These are phyloP conservation scores for Oophaga pumilio DNA, from an alignment of 2,113 vertebrate species.

Conservation along the genomic window DNA sequence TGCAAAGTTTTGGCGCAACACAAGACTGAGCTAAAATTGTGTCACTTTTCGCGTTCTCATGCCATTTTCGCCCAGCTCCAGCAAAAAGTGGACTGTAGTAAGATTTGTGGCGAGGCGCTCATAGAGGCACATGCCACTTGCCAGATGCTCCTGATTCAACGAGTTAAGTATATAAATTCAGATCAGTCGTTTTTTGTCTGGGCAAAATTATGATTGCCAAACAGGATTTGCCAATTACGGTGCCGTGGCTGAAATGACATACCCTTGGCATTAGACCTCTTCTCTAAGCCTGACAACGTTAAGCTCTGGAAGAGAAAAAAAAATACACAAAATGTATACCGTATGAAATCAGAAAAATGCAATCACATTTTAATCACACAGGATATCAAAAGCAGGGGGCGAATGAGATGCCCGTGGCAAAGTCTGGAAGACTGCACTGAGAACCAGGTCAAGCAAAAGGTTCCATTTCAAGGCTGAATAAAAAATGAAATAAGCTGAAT, in stretches of 20 bases:
- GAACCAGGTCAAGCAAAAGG: conserved; percentile 37
- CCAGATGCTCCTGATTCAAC: no score
- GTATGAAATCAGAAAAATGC: conserved; percentile 12
- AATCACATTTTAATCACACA: conserved; percentile 22
- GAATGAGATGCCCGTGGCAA: conserved; percentile 14
- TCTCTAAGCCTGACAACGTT: not conserved
- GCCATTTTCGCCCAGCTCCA: no score
- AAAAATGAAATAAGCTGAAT: conserved; percentile 37
- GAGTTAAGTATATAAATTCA: not conserved
- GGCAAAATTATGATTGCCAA: not conserved
- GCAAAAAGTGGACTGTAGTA: no score
- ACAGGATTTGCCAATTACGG: not conserved
- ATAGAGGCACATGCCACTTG: no score
- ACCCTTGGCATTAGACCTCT: not conserved
- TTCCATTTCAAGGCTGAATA: conserved; percentile 34
- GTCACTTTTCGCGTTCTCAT: no score
- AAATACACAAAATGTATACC: not conserved
- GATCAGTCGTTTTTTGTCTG: not conserved
- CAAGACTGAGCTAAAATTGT: no score
- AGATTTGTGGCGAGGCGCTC: no score
- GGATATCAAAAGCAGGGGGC: conserved; percentile 7
- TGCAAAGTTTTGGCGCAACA: no score
- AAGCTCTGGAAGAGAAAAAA: not conserved
- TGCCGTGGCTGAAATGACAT: not conserved
- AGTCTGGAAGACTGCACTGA: conserved; percentile 1